Evolutionary conservation across 2,888 invertebrate genomes (phyloP).

Genomic region (Ichneumon xanthorius): DNA sequence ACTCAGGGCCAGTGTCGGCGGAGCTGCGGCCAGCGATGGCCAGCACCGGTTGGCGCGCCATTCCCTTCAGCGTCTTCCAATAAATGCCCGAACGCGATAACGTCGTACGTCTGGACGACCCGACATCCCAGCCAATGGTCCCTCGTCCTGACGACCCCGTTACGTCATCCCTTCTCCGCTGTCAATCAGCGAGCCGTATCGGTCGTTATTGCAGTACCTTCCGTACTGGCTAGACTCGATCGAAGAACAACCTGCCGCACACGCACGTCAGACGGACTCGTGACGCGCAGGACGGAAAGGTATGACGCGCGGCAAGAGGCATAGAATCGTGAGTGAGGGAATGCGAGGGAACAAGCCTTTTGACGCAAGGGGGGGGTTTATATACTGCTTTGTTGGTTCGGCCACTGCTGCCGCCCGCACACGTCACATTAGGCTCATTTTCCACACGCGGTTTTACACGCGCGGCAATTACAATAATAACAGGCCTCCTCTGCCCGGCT

Average conservation of each 20-base stretch:
- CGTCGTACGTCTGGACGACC: too few species aligned
- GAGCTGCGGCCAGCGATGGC: too few species aligned
- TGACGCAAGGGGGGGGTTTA: constrained; percentile 56
- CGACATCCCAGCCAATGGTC: too few species aligned
- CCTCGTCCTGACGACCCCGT: too few species aligned
- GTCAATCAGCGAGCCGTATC: too few species aligned
- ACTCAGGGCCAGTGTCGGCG: too few species aligned
- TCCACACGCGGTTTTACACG: constrained; percentile 83
- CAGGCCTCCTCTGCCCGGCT: constrained; percentile 76
- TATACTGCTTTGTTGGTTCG: constrained; percentile 12
- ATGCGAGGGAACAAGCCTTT: constrained; percentile 43
- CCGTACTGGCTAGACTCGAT: too few species aligned
- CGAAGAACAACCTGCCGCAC: neutral
- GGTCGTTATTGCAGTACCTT: too few species aligned
- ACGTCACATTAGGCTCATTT: constrained; percentile 83
- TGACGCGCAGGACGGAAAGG: neutral
- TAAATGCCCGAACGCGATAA: too few species aligned
- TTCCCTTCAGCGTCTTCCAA: too few species aligned
- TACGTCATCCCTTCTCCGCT: too few species aligned
- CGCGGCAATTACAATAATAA: constrained; percentile 84
- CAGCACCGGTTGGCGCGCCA: too few species aligned
- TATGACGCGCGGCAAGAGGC: constrained; percentile 33
- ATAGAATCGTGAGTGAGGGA: constrained; percentile 56
- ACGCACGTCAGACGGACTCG: neutral
- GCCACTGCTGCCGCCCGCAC: constrained; percentile 76